Base-by-base conservation (phyloP, 2,797 vertebrate species). In the Harpagifer antarcticus region DNA sequence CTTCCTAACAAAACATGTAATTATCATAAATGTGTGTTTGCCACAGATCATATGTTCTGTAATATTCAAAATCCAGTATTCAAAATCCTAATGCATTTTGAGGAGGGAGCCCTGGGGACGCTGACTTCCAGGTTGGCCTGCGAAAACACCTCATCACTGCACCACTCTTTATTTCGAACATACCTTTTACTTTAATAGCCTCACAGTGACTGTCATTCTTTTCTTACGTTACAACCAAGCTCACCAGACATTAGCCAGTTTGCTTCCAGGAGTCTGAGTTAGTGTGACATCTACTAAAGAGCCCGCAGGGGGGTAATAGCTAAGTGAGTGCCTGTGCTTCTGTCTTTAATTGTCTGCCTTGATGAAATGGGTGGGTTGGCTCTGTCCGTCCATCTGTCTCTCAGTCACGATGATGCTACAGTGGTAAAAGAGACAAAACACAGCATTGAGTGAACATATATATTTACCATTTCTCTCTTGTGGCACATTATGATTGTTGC, bases 261-360 rank as follows among this genome's bases (percentile, higher is more conserved):
- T 58, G 10, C 48, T 69, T 47, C 31, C 19, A 55, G 47, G 42
- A 67, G 79, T 56, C 52, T 68, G 33, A 70, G 56, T 71, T 58
- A 72, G 69, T 79, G 52, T 76, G 55, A 68, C 72, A 74, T 59
- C 64, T 57, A 63, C 59, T 67, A 72, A 76, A 68, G 48, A 68
- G 57, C 59, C 72, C 20, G 12, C 58, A 5, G 59, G 59, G 49
- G 48, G 60, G 55, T 72, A 74, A 83, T 78, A 64, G 42, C 60
- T 31, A 23, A 61, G 53, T 70, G 33, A 79, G 63, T 69, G 75
- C 57, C 69, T 63, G 62, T 23, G 47, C 73, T 68, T 19, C 64
- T 48, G 33, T 53, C 62, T 74, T 76, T 80, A 71, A 82, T 79
- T 66, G 70, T 77, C 73, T 68, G 33, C 31, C 31, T 72, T 53